phyloP scores from a whole-genome alignment of 2,113 vertebrate species.

The Nicator chloris region DNA sequence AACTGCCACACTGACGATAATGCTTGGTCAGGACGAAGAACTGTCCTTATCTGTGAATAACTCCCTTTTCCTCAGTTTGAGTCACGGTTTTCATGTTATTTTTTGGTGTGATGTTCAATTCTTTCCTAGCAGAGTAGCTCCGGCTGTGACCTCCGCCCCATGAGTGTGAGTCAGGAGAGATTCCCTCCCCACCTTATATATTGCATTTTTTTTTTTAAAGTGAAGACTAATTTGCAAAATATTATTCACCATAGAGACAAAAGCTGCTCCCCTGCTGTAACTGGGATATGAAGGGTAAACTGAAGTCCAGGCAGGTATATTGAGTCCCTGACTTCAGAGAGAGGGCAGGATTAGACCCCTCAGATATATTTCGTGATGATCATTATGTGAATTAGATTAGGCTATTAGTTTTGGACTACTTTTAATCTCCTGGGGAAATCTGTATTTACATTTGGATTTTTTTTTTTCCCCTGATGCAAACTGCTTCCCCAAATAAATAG shows the following conservation, averaged over 20 bases:
- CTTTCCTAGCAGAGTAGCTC: constrained; percentile 5
- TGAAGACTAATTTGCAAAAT: neutral
- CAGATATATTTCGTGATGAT: neutral
- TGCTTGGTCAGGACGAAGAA: accelerated
- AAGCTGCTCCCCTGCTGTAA: neutral
- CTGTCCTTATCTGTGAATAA: neutral
- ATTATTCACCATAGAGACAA: constrained; percentile 28
- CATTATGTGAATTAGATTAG: constrained; percentile 35
- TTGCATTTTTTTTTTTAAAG: neutral
- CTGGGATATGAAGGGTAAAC: neutral
- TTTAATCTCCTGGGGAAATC: constrained; percentile 34
- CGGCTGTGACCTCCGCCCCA: neutral
- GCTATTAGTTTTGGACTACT: constrained; percentile 46
- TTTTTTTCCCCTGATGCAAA: neutral
- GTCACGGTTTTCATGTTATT: neutral
- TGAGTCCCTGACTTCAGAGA: neutral
- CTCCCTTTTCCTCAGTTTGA: neutral
- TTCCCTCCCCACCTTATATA: neutral
- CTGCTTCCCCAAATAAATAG: constrained; percentile 33
- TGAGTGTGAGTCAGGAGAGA: constrained; percentile 26
- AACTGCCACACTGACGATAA: accelerated
- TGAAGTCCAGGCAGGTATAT: neutral
- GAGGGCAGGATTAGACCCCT: neutral
- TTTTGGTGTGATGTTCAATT: neutral
- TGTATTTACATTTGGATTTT: constrained; percentile 18